phyloP scores from a whole-genome alignment of 2,113 vertebrate genomes.

The Paramormyrops kingsleyae region DNA sequence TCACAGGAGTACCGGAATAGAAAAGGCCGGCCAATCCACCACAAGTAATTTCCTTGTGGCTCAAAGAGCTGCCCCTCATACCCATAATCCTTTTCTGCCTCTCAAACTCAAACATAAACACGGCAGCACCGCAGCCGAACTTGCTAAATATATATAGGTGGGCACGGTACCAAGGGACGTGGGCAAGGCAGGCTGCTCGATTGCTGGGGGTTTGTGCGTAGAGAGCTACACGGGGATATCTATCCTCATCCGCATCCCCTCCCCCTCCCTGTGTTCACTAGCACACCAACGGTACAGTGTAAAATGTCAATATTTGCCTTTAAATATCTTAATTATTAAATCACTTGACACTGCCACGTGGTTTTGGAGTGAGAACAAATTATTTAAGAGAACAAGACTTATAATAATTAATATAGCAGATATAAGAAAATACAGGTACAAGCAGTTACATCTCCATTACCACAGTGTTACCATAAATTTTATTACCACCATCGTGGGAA shows the following conservation, averaged over 20 bases:
- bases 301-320: not conserved
- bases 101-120: constrained; percentile 30
- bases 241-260: not conserved
- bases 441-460: not conserved
- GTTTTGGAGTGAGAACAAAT: not conserved
- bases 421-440: not conserved
- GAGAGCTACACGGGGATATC: not conserved
- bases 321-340: not conserved
- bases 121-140: not conserved
- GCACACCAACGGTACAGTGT: not conserved
- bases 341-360: not conserved
- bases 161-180: not conserved
- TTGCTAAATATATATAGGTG: constrained; percentile 13
- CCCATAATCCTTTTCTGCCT: constrained; percentile 26
- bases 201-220: not conserved
- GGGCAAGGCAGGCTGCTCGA: not conserved
- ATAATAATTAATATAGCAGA: not conserved
- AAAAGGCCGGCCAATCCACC: constrained; percentile 32
- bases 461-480: not conserved
- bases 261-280: not conserved
- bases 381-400: not conserved
- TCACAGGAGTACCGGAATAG: constrained; percentile 40
- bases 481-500: not conserved
- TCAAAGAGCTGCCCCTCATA: constrained; percentile 18
- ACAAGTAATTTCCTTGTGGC: constrained; percentile 36